Evolutionary conservation across 2,888 invertebrate genomes (phyloP), one percentile per base, ranked within the genome.

Genomic region (Lissocephala sabroskyi): DNA sequence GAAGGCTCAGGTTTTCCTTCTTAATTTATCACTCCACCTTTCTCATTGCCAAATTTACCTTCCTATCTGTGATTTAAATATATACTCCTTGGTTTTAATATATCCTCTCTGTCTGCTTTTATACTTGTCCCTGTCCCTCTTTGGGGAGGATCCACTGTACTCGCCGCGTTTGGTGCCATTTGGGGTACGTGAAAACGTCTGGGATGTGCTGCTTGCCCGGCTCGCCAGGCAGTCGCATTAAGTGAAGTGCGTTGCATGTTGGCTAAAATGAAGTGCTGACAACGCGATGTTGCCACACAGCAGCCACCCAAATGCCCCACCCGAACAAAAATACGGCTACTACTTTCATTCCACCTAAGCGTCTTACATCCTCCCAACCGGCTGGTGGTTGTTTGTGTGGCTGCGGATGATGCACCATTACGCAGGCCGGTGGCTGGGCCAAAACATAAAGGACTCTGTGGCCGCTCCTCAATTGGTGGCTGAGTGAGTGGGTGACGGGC

Each of bases 231-330:
- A 53, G 73, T 56, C 48, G 63, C 75, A 70, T 78, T 67, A 71
- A 71, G 62, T 59, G 55, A 78, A 73, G 67, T 62, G 71, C 56
- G 56, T 59, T 56, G 65, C 67, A 75, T 57, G 67, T 61, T 76
- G 62, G 58, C 61, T 62, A 67, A 78, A 74, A 75, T 74, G 73
- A 74, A 78, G 73, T 78, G 73, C 73, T 67, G 78, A 73, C 78
- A 78, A 62, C 57, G 64, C 55, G 52, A 55, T 64, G 63, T 53
- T 54, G 39, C 33, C n/a, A 18, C 13, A 17, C 37, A n/a, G n/a
- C n/a, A n/a, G n/a, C n/a, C n/a, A n/a, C n/a, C n/a, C n/a, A n/a
- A n/a, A n/a, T n/a, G n/a, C n/a, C n/a, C n/a, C n/a, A n/a, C n/a
- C n/a, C n/a, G n/a, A n/a, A n/a, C n/a, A n/a, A n/a, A n/a, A 13